Percentiles rank a stretch among this genome's conserved stretches.
phyloP scores from a whole-genome alignment of 2,888 invertebrate species.

The Geotrupes spiniger region DNA sequence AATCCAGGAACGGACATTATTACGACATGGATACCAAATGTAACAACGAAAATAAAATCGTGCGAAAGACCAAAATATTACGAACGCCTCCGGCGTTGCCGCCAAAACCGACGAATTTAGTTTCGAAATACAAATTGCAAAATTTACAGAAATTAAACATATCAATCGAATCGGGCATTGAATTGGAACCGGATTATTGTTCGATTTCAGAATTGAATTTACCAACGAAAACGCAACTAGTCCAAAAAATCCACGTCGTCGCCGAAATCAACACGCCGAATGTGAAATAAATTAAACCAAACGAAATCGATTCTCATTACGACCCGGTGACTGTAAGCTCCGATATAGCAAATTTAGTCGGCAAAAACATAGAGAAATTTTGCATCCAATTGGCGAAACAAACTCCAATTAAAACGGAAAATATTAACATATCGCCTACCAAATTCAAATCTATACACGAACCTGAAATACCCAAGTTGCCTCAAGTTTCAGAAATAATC shows the following conservation, averaged over 20 bases:
- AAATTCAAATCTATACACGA: slow-evolving; percentile 46
- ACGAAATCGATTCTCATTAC: slow-evolving; percentile 24
- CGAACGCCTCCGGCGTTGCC: slow-evolving; percentile 73
- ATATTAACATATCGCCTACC: slow-evolving; percentile 14
- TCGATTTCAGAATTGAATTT: slow-evolving; percentile 72
- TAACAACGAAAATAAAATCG: slow-evolving; percentile 33
- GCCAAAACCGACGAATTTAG: slow-evolving; percentile 73
- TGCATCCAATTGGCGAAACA: slow-evolving; percentile 45
- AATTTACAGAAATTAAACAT: slow-evolving; percentile 35
- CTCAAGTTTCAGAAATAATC: slow-evolving; percentile 72
- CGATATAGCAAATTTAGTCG: slow-evolving; percentile 35
- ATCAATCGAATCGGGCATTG: slow-evolving; percentile 33
- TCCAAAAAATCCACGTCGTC: slow-evolving; percentile 43
- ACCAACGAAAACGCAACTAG: slow-evolving; percentile 37
- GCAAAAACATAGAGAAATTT: slow-evolving; percentile 44
- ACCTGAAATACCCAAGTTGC: slow-evolving; percentile 69
- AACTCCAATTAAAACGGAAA: slow-evolving; percentile 37
- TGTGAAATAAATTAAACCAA: slow-evolving; percentile 27
- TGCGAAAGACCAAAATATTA: slow-evolving; percentile 55
- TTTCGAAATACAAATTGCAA: slow-evolving; percentile 64
- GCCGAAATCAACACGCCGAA: slow-evolving; percentile 44
- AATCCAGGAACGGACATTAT: slow-evolving; percentile 54
- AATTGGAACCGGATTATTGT: slow-evolving; percentile 69
- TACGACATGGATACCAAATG: slow-evolving; percentile 62
- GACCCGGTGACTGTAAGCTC: slow-evolving; percentile 27